Base-by-base conservation (phyloP, 2,888 invertebrate genomes). In the Phragmatobia fuliginosa region DNA sequence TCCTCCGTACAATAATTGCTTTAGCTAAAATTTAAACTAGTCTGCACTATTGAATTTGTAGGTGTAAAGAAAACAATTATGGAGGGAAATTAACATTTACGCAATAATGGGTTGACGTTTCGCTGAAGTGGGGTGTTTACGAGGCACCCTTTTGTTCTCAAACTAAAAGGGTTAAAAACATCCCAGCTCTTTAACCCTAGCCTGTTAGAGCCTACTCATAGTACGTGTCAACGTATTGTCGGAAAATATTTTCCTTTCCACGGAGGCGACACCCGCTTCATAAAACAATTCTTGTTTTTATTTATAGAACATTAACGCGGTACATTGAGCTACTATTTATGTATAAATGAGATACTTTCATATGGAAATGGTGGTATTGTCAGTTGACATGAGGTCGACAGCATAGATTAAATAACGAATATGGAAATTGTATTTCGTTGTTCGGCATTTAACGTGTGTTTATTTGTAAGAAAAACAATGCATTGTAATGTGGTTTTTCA, bases 91-190 rank as follows among this genome's bases (percentile, higher is more conserved):
- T 87, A 88, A 88, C 86, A 86, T 90, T 88, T 83, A 86, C 85
- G 83, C 82, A 87, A 87, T 86, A 87, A 85, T 83, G 82, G 80
- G 78, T 81, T 82, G 76, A 76, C 76, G 78, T 75, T 73, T 76
- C 77, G 82, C 68, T 78, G 75, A 80, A 81, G 76, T 72, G 76
- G 72, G 80, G 79, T 86, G 87, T 90, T 91, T 86, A 88, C 85
- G 80, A 78, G 77, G 78, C 78, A 75, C 86, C 88, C 88, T 90
- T 62, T 92, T 91, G 90, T 91, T 88, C 84, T 78, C 78, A 79
- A 83, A 87, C 89, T 90, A 89, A 91, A 92, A 90, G 92, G 91
- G 90, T 92, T 91, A 90, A 86, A 85, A 90, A 87, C 85, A 86
- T 85, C 84, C 80, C 81, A 82, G 79, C 88, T 87, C 56, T 87